Base-by-base conservation (phyloP, 1,140 invertebrate genomes). In the Drosophila aff. region DNA sequence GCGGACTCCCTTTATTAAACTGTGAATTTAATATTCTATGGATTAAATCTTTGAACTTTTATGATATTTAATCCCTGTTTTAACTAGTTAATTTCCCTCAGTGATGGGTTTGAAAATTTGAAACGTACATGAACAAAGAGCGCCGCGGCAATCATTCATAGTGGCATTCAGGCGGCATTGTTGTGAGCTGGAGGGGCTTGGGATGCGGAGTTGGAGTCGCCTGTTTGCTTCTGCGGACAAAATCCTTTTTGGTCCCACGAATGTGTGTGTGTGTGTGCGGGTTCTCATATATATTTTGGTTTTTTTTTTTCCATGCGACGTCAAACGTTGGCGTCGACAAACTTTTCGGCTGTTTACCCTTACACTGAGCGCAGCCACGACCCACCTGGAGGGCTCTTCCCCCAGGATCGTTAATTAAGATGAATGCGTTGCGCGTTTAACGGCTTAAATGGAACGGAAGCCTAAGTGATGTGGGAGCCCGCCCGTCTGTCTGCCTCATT, bases 131-230 rank as follows among this genome's bases (percentile, higher is more conserved):
- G 84, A 89, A 89, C 84, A 89, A 87, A 83, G 74, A 60, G 81
- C 66, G 71, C 78, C 67, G 84, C 63, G 81, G 84, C 84, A 89
- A 89, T 89, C 84, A 89, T 89, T 89, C 84, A 89, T 89, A 78
- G 80, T 81, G 76, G 67, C 76, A 57, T 71, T 71, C 64, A 43
- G 79, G 74, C 55, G 82, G 72, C 76, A 79, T 86, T 82, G 79
- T 82, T 86, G 76, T 66, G 57, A 43, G 62, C 44, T 59, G 46
- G 49, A 11, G 53, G 28, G 50, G 57, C 26, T 26, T 11, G 40
- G 23, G 28, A 38, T 23, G 38, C 16, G 62, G 61, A 36, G 31
- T 44, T 61, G 49, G 36, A 44, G 40, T 44, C 28, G 63, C 40
- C 21, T 33, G 59, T 67, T 67, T 67, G 64, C 43, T 69, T 38